Percentiles rank a stretch among this genome's conserved stretches.
phyloP scores from a whole-genome alignment of 2,113 vertebrate species.

The Hyperopisus bebe region DNA sequence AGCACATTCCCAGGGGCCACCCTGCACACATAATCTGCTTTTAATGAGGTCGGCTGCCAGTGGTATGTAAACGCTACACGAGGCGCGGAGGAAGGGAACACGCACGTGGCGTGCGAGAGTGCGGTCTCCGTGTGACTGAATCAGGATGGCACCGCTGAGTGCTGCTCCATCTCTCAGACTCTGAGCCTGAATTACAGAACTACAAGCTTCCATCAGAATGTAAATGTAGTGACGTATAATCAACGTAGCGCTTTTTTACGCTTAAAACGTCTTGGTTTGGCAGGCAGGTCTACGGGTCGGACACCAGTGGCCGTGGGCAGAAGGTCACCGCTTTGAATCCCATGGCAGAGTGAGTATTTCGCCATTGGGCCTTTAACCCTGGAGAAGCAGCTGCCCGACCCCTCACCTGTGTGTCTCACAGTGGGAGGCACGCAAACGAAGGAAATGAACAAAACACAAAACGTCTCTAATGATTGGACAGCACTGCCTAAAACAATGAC shows the following conservation, averaged over 20 bases:
- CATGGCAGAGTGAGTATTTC: neutral
- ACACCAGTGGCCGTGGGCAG: neutral
- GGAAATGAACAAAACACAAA: neutral
- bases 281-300: neutral
- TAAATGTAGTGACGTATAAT: neutral
- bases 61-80: conserved; percentile 57
- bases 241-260: neutral
- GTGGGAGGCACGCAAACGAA: neutral
- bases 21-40: conserved; percentile 48
- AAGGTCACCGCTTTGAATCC: neutral
- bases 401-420: neutral
- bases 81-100: conserved; percentile 59
- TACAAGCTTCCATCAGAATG: neutral
- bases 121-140: conserved; percentile 34
- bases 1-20: conserved; percentile 28
- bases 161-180: neutral
- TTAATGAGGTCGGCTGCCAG: conserved; percentile 45
- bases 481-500: neutral
- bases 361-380: neutral
- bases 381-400: neutral
- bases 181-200: neutral
- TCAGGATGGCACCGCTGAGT: neutral
- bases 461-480: neutral
- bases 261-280: too few species aligned
- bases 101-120: conserved; percentile 53